A percentile compares a stretch with the other conserved stretches of the same genome.
phyloP scores from a whole-genome alignment of 2,888 invertebrate species.

The Thelaira solivaga region DNA sequence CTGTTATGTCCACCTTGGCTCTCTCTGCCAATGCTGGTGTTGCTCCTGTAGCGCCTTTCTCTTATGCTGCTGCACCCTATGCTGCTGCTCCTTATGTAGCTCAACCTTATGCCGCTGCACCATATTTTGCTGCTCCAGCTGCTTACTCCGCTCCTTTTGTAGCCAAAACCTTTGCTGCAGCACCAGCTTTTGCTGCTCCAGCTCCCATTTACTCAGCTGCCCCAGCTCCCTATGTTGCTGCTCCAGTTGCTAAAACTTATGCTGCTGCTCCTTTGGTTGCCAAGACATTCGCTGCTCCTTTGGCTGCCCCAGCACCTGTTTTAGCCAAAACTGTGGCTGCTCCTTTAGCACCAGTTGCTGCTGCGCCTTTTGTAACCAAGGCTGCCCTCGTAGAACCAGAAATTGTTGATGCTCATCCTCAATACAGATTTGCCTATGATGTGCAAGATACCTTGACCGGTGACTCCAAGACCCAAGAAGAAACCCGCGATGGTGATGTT shows the following conservation, averaged over 20 bases:
- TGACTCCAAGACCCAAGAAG: constrained; percentile 78
- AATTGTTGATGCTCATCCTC: constrained; percentile 76
- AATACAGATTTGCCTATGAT: constrained; percentile 78
- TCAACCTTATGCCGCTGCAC: constrained; percentile 61
- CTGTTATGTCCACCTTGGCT: constrained; percentile 75
- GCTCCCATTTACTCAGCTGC: constrained; percentile 64
- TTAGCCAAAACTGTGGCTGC: constrained; percentile 64
- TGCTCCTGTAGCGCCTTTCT: constrained; percentile 62
- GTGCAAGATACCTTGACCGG: constrained; percentile 78
- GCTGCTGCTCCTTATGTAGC: constrained; percentile 62
- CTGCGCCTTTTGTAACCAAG: constrained; percentile 64
- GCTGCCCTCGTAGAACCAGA: constrained; percentile 70
- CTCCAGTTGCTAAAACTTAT: constrained; percentile 57
- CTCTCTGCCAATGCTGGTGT: constrained; percentile 74
- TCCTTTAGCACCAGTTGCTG: constrained; percentile 63
- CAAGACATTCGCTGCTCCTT: constrained; percentile 65
- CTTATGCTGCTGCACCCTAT: constrained; percentile 44
- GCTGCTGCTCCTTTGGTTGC: constrained; percentile 68
- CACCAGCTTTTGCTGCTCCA: constrained; percentile 64
- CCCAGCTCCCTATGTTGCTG: constrained; percentile 60
- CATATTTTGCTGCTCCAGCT: constrained; percentile 62
- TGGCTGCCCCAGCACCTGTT: constrained; percentile 64
- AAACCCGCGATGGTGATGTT: constrained; percentile 78
- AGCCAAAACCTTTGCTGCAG: constrained; percentile 60
- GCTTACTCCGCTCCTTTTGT: constrained; percentile 63